These are phyloP conservation scores for Urophycis tenuis DNA, from an alignment of 2,797 vertebrate species.

Conservation along the genomic window DNA sequence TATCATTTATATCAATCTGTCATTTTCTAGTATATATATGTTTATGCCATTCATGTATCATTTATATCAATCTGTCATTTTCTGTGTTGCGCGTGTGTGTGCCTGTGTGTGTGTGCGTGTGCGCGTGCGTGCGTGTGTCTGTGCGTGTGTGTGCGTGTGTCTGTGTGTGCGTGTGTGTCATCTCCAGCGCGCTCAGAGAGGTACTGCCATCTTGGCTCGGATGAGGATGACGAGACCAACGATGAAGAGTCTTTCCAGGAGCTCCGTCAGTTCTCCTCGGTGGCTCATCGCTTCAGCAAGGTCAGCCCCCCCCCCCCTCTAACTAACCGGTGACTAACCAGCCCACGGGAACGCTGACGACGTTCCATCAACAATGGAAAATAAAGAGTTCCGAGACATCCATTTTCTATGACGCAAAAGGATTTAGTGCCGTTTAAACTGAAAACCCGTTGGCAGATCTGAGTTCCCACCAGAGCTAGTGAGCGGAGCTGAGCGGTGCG, in stretches of 20 bases:
- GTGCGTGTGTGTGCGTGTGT: neutral
- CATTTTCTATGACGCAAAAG: neutral
- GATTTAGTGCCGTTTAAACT: neutral
- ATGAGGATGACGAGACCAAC: conserved; percentile 82
- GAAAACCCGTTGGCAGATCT: neutral
- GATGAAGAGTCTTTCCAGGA: conserved; percentile 84
- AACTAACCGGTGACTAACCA: neutral
- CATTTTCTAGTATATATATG: neutral
- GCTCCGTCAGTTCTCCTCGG: conserved; percentile 88
- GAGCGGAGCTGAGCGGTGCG: too few species aligned
- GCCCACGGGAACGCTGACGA: neutral
- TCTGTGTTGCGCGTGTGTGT: neutral
- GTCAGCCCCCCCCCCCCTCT: conserved; percentile 46
- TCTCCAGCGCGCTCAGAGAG: conserved; percentile 77
- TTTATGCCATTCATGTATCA: neutral
- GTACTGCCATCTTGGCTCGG: conserved; percentile 82
- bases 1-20: neutral
- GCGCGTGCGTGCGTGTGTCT: neutral
- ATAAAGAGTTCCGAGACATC: neutral
- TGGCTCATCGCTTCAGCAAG: conserved; percentile 92
- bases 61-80: neutral
- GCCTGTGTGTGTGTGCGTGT: neutral
- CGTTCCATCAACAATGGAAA: neutral
- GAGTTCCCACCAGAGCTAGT: too few species aligned
- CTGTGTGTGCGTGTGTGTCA: conserved; percentile 2